Conservation (phyloP, 2,113 vertebrate genomes). For the Chloropsis cyanopogon region DNA sequence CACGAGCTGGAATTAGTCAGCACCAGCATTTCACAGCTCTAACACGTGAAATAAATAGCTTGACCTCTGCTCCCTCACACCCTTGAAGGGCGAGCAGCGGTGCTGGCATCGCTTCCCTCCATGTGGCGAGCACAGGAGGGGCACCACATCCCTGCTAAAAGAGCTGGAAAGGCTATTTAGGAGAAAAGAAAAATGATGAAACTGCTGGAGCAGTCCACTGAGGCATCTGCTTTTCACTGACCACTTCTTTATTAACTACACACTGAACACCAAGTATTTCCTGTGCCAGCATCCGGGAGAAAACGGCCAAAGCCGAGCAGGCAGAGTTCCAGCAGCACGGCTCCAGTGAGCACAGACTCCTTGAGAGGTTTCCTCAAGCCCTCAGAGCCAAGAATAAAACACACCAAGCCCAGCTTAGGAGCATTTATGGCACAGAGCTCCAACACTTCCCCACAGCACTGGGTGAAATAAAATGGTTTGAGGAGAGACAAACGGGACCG, state of each 20-base stretch:
- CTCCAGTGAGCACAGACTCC: not conserved
- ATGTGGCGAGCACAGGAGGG: rapidly evolving
- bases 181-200: not conserved
- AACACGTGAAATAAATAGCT: not conserved
- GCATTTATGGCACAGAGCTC: not conserved
- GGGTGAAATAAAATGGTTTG: not conserved
- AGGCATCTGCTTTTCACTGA: not conserved
- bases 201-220: not conserved
- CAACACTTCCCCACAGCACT: rapidly evolving
- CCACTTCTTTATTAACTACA: not conserved
- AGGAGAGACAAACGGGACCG: not conserved
- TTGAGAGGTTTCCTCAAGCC: not conserved
- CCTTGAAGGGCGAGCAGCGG: rapidly evolving
- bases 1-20: not conserved
- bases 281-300: not conserved
- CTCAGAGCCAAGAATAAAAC: not conserved
- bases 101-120: rapidly evolving
- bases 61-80: not conserved
- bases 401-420: rapidly evolving
- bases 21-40: not conserved
- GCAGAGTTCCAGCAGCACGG: not conserved
- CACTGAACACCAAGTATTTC: not conserved
- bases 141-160: not conserved
- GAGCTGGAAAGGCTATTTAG: not conserved
- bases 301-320: not conserved